These are phyloP conservation scores for Pectinophora gossypiella DNA, from an alignment of 1,140 invertebrate genomes.

Conservation along the genomic window DNA sequence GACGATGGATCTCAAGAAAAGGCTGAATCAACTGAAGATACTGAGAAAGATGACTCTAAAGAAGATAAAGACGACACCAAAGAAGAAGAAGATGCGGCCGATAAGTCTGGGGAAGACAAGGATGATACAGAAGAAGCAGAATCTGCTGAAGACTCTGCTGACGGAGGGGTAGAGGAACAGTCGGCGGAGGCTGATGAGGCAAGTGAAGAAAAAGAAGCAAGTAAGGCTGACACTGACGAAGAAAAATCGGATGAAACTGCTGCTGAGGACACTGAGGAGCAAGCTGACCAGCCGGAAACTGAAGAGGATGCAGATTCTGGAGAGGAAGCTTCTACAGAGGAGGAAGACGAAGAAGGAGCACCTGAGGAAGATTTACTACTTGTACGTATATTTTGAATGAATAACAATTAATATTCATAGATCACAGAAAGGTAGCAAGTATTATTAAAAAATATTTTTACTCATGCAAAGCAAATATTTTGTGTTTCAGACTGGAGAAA, in stretches of 20 bases:
- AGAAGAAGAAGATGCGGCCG: slow-evolving; percentile 28
- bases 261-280: slow-evolving; percentile 25
- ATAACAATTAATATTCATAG: no score
- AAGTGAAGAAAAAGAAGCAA: slow-evolving; percentile 16
- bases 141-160: slow-evolving; percentile 22
- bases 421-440: no score
- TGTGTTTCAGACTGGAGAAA: slow-evolving; percentile 81
- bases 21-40: slow-evolving; percentile 52
- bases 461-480: no score
- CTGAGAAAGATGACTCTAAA: slow-evolving; percentile 46
- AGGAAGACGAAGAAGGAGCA: slow-evolving; percentile 57
- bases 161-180: slow-evolving; percentile 32
- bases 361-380: slow-evolving; percentile 78
- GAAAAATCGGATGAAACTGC: slow-evolving; percentile 25
- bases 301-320: slow-evolving; percentile 22
- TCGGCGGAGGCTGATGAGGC: slow-evolving; percentile 17
- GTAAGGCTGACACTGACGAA: slow-evolving; percentile 15
- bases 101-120: slow-evolving; percentile 19
- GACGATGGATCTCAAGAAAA: slow-evolving; percentile 67
- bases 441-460: no score
- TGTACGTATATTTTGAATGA: slow-evolving; percentile 52
- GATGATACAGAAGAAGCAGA: slow-evolving; percentile 31
- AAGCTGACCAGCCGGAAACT: slow-evolving; percentile 18
- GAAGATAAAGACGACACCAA: slow-evolving; percentile 51
- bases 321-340: slow-evolving; percentile 30